A percentile compares a stretch with the other conserved stretches of the same genome.
Evolutionary conservation across 1,140 invertebrate genomes (phyloP).

Genomic region (Amyelois transitella): DNA sequence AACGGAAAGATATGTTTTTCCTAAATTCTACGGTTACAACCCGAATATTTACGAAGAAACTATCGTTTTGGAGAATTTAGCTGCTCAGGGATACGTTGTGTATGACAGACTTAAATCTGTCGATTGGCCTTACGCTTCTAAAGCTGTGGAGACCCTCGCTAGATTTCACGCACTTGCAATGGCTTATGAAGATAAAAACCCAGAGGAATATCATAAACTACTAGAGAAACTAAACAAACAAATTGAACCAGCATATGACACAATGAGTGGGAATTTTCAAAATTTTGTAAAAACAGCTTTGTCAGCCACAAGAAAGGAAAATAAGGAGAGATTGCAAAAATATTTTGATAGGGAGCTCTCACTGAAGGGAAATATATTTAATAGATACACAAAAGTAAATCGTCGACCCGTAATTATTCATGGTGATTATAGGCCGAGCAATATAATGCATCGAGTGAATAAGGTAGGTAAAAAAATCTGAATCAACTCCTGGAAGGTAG

Average conservation of each 20-base stretch:
- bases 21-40: slow-evolving; percentile 23
- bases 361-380: neutral
- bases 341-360: slow-evolving; percentile 9
- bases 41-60: slow-evolving; percentile 14
- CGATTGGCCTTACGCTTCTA: slow-evolving; percentile 21
- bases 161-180: slow-evolving; percentile 29
- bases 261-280: neutral
- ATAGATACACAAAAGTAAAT: slow-evolving; percentile 5
- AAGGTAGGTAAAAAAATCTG: slow-evolving; percentile 18
- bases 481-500: neutral
- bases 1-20: slow-evolving; percentile 13
- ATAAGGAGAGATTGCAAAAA: slow-evolving; percentile 11
- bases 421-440: slow-evolving; percentile 48
- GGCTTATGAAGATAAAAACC: slow-evolving; percentile 15
- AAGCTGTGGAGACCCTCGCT: slow-evolving; percentile 18
- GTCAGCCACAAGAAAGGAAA: slow-evolving; percentile 11
- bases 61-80: slow-evolving; percentile 26
- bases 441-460: slow-evolving; percentile 31
- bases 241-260: neutral
- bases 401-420: slow-evolving; percentile 32
- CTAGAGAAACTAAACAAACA: neutral
- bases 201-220: neutral
- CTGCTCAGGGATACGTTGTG: slow-evolving; percentile 14
- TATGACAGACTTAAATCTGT: slow-evolving; percentile 22
- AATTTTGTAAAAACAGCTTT: slow-evolving; percentile 1